Conservation (phyloP, 2,888 invertebrate species). For the Strigamia transsilvanica region DNA sequence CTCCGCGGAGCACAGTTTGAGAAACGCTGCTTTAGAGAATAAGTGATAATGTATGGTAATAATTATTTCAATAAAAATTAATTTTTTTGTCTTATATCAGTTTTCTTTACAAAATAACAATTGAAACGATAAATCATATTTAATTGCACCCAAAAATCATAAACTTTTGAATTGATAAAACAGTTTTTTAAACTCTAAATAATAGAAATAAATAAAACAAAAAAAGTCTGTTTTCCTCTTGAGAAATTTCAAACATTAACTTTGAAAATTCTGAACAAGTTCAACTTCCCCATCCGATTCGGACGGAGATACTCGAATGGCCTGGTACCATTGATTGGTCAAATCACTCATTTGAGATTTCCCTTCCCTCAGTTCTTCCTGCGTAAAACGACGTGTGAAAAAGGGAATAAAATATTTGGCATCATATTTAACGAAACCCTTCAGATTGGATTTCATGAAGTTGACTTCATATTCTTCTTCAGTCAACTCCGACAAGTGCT, state of each 20-base stretch:
- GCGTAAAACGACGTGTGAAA: conserved; percentile 93
- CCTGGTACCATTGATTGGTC: conserved; percentile 97
- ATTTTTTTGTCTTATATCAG: not conserved
- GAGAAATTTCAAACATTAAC: not conserved
- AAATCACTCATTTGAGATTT: conserved; percentile 96
- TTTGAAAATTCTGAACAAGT: not conserved
- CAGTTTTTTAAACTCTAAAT: not conserved
- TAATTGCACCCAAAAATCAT: conserved; percentile 4
- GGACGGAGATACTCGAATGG: conserved; percentile 83
- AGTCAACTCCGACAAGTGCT: conserved; percentile 89
- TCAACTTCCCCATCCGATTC: conserved; percentile 58
- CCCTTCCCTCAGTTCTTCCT: conserved; percentile 94
- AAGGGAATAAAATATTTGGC: conserved; percentile 94
- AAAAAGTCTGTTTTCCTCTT: not conserved
- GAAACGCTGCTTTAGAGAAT: no score
- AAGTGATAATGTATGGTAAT: no score
- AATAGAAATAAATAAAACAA: not conserved
- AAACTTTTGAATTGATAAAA: not conserved
- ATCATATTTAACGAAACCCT: conserved; percentile 91
- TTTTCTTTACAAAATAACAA: not conserved
- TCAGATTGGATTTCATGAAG: conserved; percentile 73
- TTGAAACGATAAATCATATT: not conserved
- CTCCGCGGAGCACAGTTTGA: no score
- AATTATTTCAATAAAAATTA: not conserved
- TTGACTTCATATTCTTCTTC: conserved; percentile 88